Percentiles rank a stretch among this genome's conserved stretches.
phyloP scores from a whole-genome alignment of 2,113 vertebrate species.

The Clupea harengus region DNA sequence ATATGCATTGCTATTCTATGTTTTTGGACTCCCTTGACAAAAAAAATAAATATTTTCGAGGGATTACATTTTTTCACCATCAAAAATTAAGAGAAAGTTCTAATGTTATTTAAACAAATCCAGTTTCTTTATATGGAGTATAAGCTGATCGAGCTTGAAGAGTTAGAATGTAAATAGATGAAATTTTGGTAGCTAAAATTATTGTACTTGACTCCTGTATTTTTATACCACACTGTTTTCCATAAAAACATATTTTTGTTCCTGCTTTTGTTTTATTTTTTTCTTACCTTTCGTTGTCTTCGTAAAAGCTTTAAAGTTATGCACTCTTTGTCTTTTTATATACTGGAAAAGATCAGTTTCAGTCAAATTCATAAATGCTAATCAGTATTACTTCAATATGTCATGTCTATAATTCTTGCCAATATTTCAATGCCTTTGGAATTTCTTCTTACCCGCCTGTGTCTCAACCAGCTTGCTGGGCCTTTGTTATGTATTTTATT shows the following conservation, averaged over 20 bases:
- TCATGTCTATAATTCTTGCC: constrained; percentile 77
- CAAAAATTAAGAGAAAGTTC: constrained; percentile 42
- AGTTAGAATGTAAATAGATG: constrained; percentile 84
- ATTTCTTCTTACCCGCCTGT: constrained; percentile 59
- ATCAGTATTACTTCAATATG: constrained; percentile 87
- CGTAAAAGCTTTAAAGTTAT: constrained; percentile 84
- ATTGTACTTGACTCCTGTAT: constrained; percentile 78
- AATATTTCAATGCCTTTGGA: constrained; percentile 69
- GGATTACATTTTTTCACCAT: constrained; percentile 35
- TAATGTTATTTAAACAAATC: constrained; percentile 71
- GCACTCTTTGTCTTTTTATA: constrained; percentile 76
- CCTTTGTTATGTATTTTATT: constrained; percentile 66
- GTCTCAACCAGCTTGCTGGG: constrained; percentile 75
- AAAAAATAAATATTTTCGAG: constrained; percentile 25
- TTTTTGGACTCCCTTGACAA: constrained; percentile 25
- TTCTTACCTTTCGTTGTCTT: constrained; percentile 68
- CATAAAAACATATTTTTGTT: constrained; percentile 58
- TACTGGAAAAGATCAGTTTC: constrained; percentile 80
- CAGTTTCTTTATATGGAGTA: constrained; percentile 78
- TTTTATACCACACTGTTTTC: constrained; percentile 57
- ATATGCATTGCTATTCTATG: constrained; percentile 21
- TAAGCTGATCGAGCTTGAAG: constrained; percentile 81
- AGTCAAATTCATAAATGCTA: constrained; percentile 77
- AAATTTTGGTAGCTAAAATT: constrained; percentile 85
- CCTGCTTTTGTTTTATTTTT: constrained; percentile 69